phyloP scores from a whole-genome alignment of 2,888 invertebrate species.

The Euproctis similis region DNA sequence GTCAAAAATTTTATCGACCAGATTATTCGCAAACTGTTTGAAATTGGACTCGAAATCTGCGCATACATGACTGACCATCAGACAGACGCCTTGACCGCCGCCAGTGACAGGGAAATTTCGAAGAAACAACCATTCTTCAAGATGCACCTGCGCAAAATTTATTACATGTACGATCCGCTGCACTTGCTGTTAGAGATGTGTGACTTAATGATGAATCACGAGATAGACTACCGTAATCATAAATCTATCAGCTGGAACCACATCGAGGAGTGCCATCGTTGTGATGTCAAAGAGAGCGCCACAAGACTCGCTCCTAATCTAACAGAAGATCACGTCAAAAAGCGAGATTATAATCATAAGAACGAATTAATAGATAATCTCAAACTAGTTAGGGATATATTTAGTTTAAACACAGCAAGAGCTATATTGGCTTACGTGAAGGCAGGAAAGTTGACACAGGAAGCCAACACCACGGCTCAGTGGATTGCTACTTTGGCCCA shows the following conservation, averaged over 20 bases:
- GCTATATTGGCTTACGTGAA: slow-evolving; percentile 16
- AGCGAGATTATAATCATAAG: not conserved
- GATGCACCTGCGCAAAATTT: slow-evolving; percentile 11
- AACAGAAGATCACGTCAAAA: slow-evolving; percentile 11
- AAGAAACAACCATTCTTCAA: slow-evolving; percentile 6
- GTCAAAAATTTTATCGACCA: slow-evolving; percentile 7
- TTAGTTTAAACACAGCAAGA: slow-evolving; percentile 20
- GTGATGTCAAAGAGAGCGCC: slow-evolving; percentile 8
- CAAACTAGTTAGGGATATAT: slow-evolving; percentile 9
- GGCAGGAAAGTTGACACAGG: slow-evolving; percentile 11
- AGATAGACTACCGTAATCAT: slow-evolving; percentile 1
- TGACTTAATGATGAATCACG: slow-evolving; percentile 5
- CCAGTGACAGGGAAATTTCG: not conserved
- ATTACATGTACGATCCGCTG: slow-evolving; percentile 17
- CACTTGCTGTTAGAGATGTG: slow-evolving; percentile 15
- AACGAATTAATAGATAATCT: slow-evolving; percentile 7
- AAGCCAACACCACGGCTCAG: slow-evolving; percentile 14
- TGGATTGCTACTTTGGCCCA: slow-evolving; percentile 16
- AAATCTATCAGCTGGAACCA: slow-evolving; percentile 14
- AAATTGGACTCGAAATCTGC: slow-evolving; percentile 19
- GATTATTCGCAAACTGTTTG: slow-evolving; percentile 8
- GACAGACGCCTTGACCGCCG: not conserved
- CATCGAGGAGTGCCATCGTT: slow-evolving; percentile 13
- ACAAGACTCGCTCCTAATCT: slow-evolving; percentile 17
- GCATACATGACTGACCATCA: slow-evolving; percentile 11